A percentile compares a stretch with the other conserved stretches of the same genome.
Evolutionary conservation across 2,888 invertebrate genomes (phyloP).

Genomic region (Lamproptera curius): DNA sequence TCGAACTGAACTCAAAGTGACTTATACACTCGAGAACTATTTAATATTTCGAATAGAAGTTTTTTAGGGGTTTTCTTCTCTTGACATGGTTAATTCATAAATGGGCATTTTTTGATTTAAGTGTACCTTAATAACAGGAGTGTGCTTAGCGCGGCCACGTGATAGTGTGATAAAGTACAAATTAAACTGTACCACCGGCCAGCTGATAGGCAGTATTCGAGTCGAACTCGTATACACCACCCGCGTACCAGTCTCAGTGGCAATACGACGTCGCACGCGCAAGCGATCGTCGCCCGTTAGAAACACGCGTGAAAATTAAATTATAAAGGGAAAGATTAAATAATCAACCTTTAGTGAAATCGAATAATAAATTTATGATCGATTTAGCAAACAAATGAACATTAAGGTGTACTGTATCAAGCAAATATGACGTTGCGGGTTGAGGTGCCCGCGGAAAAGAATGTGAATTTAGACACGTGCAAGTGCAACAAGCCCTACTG

Average conservation of each 20-base stretch:
- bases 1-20: too few relatives aligned
- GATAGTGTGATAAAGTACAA: constrained; percentile 68
- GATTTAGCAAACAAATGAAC: constrained; percentile 49
- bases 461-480: constrained; percentile 59
- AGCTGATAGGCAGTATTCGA: constrained; percentile 65
- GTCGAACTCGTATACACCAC: constrained; percentile 46
- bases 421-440: constrained; percentile 73
- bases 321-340: constrained; percentile 16
- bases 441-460: constrained; percentile 68
- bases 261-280: constrained; percentile 51
- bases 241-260: constrained; percentile 36
- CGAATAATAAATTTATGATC: constrained; percentile 23
- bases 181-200: constrained; percentile 62
- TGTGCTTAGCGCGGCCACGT: constrained; percentile 49
- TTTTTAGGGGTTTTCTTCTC: too few relatives aligned
- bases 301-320: constrained; percentile 11
- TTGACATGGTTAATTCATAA: constrained; percentile 11
- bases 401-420: constrained; percentile 43
- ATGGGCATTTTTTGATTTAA: constrained; percentile 35
- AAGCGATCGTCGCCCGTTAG: constrained; percentile 28
- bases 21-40: too few relatives aligned
- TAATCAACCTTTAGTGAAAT: constrained; percentile 10
- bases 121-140: constrained; percentile 34
- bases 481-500: constrained; percentile 54
- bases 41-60: too few relatives aligned